Conservation (phyloP, 2,113 vertebrate species). For the Calonectris borealis region DNA sequence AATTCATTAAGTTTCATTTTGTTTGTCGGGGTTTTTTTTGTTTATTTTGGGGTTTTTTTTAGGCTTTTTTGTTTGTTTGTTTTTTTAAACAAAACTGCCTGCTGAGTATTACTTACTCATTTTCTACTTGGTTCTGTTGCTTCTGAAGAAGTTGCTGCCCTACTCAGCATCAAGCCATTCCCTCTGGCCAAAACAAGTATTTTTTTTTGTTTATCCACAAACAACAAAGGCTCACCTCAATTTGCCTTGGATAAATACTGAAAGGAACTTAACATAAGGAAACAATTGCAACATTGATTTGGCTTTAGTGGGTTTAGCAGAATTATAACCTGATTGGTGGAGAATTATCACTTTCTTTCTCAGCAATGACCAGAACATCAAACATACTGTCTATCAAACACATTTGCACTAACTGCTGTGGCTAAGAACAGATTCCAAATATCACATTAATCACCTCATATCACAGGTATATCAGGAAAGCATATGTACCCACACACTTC, state of each 20-base stretch:
- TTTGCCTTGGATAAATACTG: not conserved
- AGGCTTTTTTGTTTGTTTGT: not conserved
- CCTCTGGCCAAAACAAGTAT: not conserved
- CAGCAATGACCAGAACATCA: not conserved
- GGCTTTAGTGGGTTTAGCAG: not conserved
- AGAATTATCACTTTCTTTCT: not conserved
- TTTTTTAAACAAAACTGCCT: not conserved
- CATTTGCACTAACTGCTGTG: not conserved
- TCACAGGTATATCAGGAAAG: not conserved
- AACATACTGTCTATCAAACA: not conserved
- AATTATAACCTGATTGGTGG: not conserved
- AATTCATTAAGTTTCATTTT: not conserved
- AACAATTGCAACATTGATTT: not conserved
- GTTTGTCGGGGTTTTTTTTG: not conserved
- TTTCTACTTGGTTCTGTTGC: not conserved
- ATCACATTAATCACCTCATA: not conserved
- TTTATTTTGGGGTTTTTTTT: not conserved
- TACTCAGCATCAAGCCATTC: not conserved
- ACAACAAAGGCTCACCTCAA: constrained; percentile 2
- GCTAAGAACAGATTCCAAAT: not conserved
- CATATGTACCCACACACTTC: not conserved
- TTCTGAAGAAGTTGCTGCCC: not conserved
- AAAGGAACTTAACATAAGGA: not conserved
- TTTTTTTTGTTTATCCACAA: not conserved
- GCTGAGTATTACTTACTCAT: not conserved